Conservation (phyloP, 2,888 invertebrate genomes). For the Cosmopolites sordidus region DNA sequence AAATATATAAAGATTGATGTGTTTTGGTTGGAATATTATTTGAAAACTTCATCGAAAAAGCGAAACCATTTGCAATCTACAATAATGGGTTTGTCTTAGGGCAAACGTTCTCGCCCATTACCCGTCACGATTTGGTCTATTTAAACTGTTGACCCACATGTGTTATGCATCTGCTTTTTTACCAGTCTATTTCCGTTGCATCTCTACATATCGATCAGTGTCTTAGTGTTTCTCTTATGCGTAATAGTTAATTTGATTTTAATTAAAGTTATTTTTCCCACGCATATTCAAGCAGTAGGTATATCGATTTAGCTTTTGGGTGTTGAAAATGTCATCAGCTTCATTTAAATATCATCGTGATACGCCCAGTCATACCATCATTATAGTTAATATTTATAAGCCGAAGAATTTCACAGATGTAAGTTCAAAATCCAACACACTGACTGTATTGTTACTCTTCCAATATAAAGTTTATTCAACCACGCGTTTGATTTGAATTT, state of each 20-base stretch:
- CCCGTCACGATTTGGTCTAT: background rate
- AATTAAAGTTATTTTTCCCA: constrained; percentile 1
- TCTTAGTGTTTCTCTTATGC: background rate
- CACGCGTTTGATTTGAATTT: too few relatives aligned
- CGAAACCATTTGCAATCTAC: too few relatives aligned
- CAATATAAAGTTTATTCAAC: too few relatives aligned
- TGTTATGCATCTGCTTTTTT: constrained; percentile 12
- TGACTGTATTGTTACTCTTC: too few relatives aligned
- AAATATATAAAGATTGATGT: too few relatives aligned
- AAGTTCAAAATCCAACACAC: background rate
- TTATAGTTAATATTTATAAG: background rate
- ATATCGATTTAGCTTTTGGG: constrained; percentile 1
- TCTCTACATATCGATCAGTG: background rate
- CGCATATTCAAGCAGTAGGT: background rate
- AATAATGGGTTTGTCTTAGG: too few relatives aligned
- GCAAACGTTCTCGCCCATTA: background rate
- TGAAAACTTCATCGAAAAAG: too few relatives aligned
- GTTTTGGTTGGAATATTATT: too few relatives aligned
- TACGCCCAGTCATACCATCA: background rate
- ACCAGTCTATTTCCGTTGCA: constrained; percentile 15
- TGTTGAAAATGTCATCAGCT: constrained; percentile 1
- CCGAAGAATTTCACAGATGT: background rate
- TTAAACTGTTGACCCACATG: constrained; percentile 21
- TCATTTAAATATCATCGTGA: background rate
- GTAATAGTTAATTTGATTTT: background rate